Evolutionary conservation across 2,888 invertebrate genomes (phyloP).

Genomic region (Ormyrus rosae): DNA sequence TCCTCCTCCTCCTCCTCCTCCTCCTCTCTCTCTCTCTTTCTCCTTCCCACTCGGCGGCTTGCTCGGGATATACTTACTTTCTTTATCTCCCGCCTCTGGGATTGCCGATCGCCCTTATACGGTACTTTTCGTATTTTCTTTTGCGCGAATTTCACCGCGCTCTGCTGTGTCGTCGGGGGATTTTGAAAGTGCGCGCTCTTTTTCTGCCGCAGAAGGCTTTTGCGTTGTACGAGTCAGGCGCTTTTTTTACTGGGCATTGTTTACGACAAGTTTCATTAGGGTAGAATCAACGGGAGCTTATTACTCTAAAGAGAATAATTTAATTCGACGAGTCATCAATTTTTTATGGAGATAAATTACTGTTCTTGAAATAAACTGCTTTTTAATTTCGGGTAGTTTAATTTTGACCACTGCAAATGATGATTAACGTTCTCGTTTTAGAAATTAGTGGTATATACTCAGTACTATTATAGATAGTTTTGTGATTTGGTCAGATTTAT

Average conservation of each 20-base stretch:
- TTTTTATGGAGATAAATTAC: too few relatives aligned
- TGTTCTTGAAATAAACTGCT: neutral
- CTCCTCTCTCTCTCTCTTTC: conserved; percentile 18
- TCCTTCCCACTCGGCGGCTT: conserved; percentile 8
- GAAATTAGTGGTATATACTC: neutral
- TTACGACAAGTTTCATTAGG: too few relatives aligned
- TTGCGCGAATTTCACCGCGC: neutral
- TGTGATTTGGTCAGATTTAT: too few relatives aligned
- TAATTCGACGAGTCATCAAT: too few relatives aligned
- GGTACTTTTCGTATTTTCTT: conserved; percentile 4
- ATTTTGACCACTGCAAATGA: neutral
- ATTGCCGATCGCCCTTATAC: conserved; percentile 8
- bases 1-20: conserved; percentile 6
- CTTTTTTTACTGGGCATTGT: too few relatives aligned
- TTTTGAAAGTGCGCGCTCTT: conserved; percentile 4
- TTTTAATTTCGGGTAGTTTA: neutral
- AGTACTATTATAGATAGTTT: too few relatives aligned
- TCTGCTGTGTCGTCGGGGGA: neutral
- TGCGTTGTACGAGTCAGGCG: too few relatives aligned
- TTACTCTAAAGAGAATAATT: too few relatives aligned
- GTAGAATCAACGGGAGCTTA: too few relatives aligned
- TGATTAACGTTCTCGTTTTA: neutral
- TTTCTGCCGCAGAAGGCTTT: too few relatives aligned
- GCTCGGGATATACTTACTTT: conserved; percentile 8
- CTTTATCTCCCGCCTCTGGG: neutral